phyloP scores from a whole-genome alignment of 2,797 vertebrate species.

The Chelon labrosus region DNA sequence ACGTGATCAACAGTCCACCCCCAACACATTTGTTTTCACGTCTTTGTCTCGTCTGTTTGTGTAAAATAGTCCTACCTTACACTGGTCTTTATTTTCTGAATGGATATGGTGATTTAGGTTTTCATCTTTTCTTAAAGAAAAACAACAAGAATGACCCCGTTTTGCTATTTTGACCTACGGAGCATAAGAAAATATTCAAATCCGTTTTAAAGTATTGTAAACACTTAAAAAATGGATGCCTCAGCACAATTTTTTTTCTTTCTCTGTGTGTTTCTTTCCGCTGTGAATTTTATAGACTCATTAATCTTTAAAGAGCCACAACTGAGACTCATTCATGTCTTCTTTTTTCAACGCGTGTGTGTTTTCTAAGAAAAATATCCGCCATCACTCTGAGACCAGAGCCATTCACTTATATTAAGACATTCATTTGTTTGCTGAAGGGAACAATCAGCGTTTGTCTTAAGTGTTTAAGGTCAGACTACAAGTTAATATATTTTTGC shows the following conservation, averaged over 20 bases:
- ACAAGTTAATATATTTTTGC: not conserved
- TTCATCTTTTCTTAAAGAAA: not conserved
- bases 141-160: no score
- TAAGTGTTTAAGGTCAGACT: not conserved
- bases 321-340: constrained; percentile 50
- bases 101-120: not conserved
- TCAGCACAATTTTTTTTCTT: constrained; percentile 34
- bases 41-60: constrained; percentile 24
- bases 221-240: constrained; percentile 23
- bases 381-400: not conserved
- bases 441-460: not conserved
- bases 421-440: constrained; percentile 1
- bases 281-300: constrained; percentile 31
- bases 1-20: constrained; percentile 18
- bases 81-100: not conserved
- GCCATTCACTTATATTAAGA: constrained; percentile 28
- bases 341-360: constrained; percentile 13
- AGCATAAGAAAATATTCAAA: constrained; percentile 35
- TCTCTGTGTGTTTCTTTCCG: constrained; percentile 2
- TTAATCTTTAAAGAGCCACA: constrained; percentile 54
- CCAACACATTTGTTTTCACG: constrained; percentile 1
- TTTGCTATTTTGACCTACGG: not conserved
- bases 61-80: not conserved
- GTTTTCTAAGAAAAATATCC: not conserved
- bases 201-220: constrained; percentile 9